Evolutionary conservation across 1,140 invertebrate genomes (phyloP), one percentile per base, ranked within the genome.

Genomic region (Amyelois transitella): DNA sequence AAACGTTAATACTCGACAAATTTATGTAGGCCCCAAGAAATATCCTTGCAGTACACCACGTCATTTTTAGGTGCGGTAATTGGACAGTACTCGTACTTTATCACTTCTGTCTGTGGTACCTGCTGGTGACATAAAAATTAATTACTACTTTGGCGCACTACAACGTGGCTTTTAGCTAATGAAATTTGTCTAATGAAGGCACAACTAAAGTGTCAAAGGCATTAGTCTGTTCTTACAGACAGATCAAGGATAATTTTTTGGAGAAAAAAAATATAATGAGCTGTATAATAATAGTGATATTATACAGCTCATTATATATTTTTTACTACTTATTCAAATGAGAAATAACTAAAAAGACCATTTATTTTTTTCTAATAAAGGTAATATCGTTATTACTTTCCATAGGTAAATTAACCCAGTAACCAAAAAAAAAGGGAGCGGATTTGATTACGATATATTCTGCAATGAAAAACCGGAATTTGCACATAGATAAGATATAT

Each of bases 21-120:
- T 0, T 19, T 19, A 18, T 19, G 18, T 45, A 19, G 32, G 51
- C 1, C 53, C 22, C 44, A 54, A 19, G 22, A 28, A 44, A 38
- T 24, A 1, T 1, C 53, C 53, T 48, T 54, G 53, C 6, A 44
- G 17, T 20, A 48, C 53, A 22, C 52, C 53, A 21, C 18, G 45
- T 5, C 45, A 48, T 48, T 48, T 48, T 10, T 18, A 17, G 18
- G 45, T 6, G 45, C 10, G 18, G 18, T 48, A 21, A 21, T 21
- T 20, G 20, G 8, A 21, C 18, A 1, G 20, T 20, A 48, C 20
- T n/a, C 19, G n/a, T 8, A 48, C 21, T 48, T 48, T 12, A 48
- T 48, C 45, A 48, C 45, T 21, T n/a, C n/a, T n/a, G n/a, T n/a
- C n/a, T 12, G 18, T 10, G 7, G 19, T 6, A 19, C 44, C 8